These are phyloP conservation scores for Carcina quercana DNA, from an alignment of 2,888 invertebrate genomes.

Conservation along the genomic window DNA sequence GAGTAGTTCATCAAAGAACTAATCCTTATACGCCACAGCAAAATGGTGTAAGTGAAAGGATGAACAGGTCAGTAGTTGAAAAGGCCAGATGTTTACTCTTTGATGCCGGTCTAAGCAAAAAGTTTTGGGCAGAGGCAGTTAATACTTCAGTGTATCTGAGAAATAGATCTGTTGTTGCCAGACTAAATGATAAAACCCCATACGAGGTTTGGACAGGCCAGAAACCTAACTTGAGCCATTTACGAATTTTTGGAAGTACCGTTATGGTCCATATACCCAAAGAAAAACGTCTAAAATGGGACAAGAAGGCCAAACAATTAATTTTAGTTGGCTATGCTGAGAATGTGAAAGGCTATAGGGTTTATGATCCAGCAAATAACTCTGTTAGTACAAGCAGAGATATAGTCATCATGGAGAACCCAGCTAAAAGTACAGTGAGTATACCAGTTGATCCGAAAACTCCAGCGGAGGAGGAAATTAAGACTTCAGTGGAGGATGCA, in stretches of 20 bases:
- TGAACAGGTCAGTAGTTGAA: conserved; percentile 14
- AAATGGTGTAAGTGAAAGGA: conserved; percentile 29
- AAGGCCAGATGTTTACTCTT: conserved; percentile 9
- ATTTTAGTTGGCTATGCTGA: not conserved
- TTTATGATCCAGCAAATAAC: not conserved
- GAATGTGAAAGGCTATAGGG: not conserved
- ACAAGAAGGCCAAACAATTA: not conserved
- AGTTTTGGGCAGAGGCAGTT: conserved; percentile 13
- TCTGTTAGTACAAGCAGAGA: no score
- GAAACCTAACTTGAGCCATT: conserved; percentile 7
- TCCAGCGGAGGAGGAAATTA: no score
- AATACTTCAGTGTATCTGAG: conserved; percentile 15
- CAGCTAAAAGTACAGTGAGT: no score
- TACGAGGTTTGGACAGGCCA: conserved; percentile 11
- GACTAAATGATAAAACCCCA: conserved; percentile 5
- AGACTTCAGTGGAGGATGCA: no score
- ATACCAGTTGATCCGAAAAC: no score
- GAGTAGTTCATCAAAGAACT: conserved; percentile 22
- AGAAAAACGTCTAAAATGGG: not conserved
- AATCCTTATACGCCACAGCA: conserved; percentile 24
- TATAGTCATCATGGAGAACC: no score
- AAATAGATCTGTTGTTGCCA: conserved; percentile 10
- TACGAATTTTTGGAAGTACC: conserved; percentile 10
- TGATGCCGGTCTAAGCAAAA: conserved; percentile 3
- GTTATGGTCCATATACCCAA: conserved; percentile 1